Evolutionary conservation across 2,888 invertebrate species (phyloP), one percentile per base, ranked within the genome.

Genomic region (Dascillus cervinus): DNA sequence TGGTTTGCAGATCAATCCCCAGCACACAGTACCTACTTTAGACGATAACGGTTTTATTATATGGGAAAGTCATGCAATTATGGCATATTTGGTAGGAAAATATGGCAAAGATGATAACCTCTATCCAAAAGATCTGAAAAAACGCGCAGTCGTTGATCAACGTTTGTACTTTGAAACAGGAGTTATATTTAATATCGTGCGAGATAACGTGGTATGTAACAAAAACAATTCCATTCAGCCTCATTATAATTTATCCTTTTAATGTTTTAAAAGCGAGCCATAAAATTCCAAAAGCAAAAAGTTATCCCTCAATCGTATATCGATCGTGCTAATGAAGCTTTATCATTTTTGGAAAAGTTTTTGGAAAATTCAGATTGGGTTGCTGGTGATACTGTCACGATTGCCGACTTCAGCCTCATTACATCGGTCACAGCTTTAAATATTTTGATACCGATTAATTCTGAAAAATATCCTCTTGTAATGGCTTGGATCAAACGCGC

Each of bases 31-130:
- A 9, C 82, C 82, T 11, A 72, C 72, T 2, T 49, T 81, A 39
- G 58, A 70, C 25, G 71, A 71, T 25, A 66, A 70, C 34, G 64
- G 69, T 9, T 61, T 65, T 3, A 66, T 67, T 15, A 55, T 73
- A 4, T 64, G 63, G 61, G 81, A 82, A 49, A 79, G 79, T 34
- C 78, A 79, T 47, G 78, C 76, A 1, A 79, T 79, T 43, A 68
- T 58, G 24, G 53, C 70, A 1, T 79, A 79, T 49, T 57, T 81
- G 26, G 72, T 75, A 23, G 66, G 62, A 24, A 71, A 73, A 50
- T 23, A 30, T 23, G 71, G 63, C 1, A 62, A 67, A 34, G 57
- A 64, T 41, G 69, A 73, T 38, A 53, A 66, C 2, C 60, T 79
- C 1, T 72, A 71, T 44, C 73, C 74, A 0, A 60, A 49, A 3